Conservation (phyloP, 2,113 vertebrate genomes). For the Thamnaconus septentrionalis region DNA sequence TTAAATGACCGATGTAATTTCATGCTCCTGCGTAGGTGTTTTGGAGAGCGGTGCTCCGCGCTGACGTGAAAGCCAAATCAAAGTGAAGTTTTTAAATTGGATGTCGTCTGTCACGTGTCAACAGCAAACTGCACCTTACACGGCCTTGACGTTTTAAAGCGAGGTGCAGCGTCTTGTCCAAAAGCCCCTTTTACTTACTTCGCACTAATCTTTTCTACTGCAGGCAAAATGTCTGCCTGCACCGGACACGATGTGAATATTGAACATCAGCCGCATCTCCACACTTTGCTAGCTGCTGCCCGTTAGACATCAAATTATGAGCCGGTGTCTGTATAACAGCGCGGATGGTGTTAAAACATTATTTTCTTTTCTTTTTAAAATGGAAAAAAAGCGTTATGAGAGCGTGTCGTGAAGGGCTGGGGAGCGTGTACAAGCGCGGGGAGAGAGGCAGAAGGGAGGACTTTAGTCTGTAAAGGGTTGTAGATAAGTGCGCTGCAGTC, state of each 20-base stretch:
- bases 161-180: constrained; percentile 22
- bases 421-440: constrained; percentile 18
- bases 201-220: constrained; percentile 40
- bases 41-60: constrained; percentile 16
- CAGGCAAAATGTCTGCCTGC: constrained; percentile 42
- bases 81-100: constrained; percentile 45
- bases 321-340: constrained; percentile 22
- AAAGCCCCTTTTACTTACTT: constrained; percentile 19
- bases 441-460: constrained; percentile 3
- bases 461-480: too few relatives aligned
- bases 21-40: constrained; percentile 20
- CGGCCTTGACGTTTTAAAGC: constrained; percentile 37
- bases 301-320: constrained; percentile 50
- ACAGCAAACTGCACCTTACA: constrained; percentile 45
- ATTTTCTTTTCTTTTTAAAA: too few relatives aligned
- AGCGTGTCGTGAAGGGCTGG: neutral
- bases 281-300: constrained; percentile 41
- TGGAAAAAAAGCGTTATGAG: too few relatives aligned
- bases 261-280: constrained; percentile 49
- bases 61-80: constrained; percentile 28
- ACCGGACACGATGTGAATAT: constrained; percentile 48
- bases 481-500: too few relatives aligned
- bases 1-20: too few relatives aligned
- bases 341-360: too few relatives aligned
- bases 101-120: constrained; percentile 38